Conservation (phyloP, 1,140 invertebrate genomes). For the Zelostemma sp. region DNA sequence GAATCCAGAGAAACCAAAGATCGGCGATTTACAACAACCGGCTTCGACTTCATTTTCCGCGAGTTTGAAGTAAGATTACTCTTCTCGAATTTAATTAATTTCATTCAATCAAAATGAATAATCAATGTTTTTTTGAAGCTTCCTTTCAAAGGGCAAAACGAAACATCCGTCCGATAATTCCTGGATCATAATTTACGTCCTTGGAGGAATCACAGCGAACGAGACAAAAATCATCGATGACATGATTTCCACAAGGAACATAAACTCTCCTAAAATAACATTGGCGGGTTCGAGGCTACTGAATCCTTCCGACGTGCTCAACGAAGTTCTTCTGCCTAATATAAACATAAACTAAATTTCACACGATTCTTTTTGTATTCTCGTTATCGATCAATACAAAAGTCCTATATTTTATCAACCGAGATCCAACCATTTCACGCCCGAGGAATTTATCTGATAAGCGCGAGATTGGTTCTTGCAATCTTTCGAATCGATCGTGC, state of each 20-base stretch:
- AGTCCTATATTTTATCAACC: conserved; percentile 10
- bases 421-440: conserved; percentile 18
- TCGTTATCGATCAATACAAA: conserved; percentile 2
- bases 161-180: conserved; percentile 72
- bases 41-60: conserved; percentile 68
- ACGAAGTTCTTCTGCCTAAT: conserved; percentile 57
- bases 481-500: conserved; percentile 18
- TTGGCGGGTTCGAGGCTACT: conserved; percentile 61
- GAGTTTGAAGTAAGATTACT: conserved; percentile 67
- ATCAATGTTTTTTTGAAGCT: conserved; percentile 51
- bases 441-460: conserved; percentile 20
- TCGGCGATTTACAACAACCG: conserved; percentile 69
- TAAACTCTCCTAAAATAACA: conserved; percentile 51
- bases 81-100: not conserved
- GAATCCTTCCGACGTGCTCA: conserved; percentile 59
- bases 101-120: not conserved
- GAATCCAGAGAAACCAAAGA: conserved; percentile 66
- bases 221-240: conserved; percentile 66
- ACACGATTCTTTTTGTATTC: conserved; percentile 4
- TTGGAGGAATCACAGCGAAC: conserved; percentile 74
- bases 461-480: conserved; percentile 12
- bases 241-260: conserved; percentile 27
- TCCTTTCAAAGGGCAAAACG: conserved; percentile 57
- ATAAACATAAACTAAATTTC: conserved; percentile 40
- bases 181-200: conserved; percentile 72